Percentiles rank a stretch among this genome's conserved stretches.
Evolutionary conservation across 2,113 vertebrate genomes (phyloP).

Genomic region (Syngnathus floridae): DNA sequence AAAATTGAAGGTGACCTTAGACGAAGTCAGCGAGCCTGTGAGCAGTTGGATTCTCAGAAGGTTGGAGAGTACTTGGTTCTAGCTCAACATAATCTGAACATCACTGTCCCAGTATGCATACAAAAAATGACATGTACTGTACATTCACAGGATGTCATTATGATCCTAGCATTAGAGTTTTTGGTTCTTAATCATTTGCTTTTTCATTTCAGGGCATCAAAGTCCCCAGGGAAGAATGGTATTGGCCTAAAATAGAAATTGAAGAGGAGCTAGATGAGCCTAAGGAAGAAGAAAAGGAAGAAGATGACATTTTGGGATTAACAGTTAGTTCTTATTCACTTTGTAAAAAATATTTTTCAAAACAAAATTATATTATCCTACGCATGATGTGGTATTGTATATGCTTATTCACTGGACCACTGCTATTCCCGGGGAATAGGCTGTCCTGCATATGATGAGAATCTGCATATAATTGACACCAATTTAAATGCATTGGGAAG

Average conservation of each 20-base stretch:
- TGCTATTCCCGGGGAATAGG: too few species aligned
- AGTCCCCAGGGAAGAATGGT: constrained; percentile 83
- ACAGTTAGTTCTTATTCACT: constrained; percentile 64
- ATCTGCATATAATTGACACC: too few species aligned
- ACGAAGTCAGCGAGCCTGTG: constrained; percentile 87
- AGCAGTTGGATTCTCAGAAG: constrained; percentile 88
- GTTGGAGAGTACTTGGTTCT: constrained; percentile 52
- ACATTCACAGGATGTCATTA: not conserved
- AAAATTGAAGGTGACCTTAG: constrained; percentile 84
- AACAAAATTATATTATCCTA: not conserved
- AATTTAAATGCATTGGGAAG: too few species aligned
- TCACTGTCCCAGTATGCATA: not conserved
- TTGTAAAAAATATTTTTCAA: not conserved
- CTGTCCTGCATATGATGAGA: too few species aligned
- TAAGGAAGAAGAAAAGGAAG: constrained; percentile 35
- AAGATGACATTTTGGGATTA: constrained; percentile 67
- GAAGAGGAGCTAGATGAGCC: constrained; percentile 68
- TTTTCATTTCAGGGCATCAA: constrained; percentile 69
- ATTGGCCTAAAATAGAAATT: constrained; percentile 75
- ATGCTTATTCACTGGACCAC: not conserved
- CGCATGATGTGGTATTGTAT: not conserved
- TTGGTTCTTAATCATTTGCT: not conserved
- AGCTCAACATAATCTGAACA: not conserved
- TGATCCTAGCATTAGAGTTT: constrained; percentile 25
- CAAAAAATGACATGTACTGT: not conserved